Evolutionary conservation across 2,113 vertebrate genomes (phyloP), one percentile per base, ranked within the genome.

Genomic region (Dissostichus mawsoni): DNA sequence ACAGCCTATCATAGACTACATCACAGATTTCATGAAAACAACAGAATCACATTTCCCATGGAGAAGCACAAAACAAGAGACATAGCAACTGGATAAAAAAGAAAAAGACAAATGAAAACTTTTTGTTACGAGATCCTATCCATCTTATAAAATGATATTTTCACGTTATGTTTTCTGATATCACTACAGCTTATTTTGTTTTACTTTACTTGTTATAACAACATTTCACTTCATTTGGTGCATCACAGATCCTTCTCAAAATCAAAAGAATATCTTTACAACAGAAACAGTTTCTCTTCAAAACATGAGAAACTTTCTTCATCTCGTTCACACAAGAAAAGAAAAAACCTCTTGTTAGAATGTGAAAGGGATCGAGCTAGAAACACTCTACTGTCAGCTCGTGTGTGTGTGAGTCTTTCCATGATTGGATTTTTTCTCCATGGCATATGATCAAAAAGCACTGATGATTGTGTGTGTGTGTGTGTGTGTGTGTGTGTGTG

Each of bases 401-500:
- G 67, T 75, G 17, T 44, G 45, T 65, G 57, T 33, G 59, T 11
- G 48, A 17, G 41, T 52, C 51, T 8, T 52, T 47, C 44, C 18
- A 66, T 55, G 41, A 17, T 8, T 51, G 53, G 57, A 80, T 65
- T 75, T 70, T 58, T 65, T 13, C 12, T 78, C 20, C 16, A 50
- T 63, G 13, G 45, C 36, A 23, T 29, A 52, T 59, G 80, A 51
- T 72, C 79, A 29, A 57, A 82, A 86, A 85, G 84, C 77, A 76
- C 84, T 73, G 58, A 76, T 76, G 79, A 84, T 52, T 59, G 56
- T 5, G 18, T 18, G 52, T 76, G 55, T 51, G 64, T 48, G 18
- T 45, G 65, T 52, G 65, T 65, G 33, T 36, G 33, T 36, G 4
- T 41, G 36, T 41, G 7, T 41, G 36, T 41, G 36, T 41, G 36